Base-by-base conservation (phyloP, 2,888 invertebrate genomes). In the Pinctada fucata region DNA sequence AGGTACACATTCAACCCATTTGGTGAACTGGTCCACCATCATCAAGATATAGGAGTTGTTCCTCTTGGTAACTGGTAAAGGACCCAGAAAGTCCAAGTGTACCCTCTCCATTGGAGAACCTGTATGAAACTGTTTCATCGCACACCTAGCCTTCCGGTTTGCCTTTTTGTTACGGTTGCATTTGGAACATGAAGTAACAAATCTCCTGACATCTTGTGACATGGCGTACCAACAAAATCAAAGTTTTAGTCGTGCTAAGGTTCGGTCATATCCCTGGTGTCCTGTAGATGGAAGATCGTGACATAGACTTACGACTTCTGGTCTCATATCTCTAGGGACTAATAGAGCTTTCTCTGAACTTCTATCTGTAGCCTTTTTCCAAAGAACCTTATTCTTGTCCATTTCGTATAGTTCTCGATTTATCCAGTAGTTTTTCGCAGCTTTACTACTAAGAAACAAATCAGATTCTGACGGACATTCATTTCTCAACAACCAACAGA, bases 71-170 rank as follows among this genome's bases (percentile, higher is more conserved):
- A n/a, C n/a, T n/a, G n/a, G n/a, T n/a, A n/a, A n/a, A n/a, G n/a
- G n/a, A n/a, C n/a, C n/a, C n/a, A n/a, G n/a, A n/a, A n/a, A n/a
- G n/a, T n/a, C n/a, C n/a, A n/a, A n/a, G n/a, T n/a, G n/a, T n/a
- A n/a, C n/a, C n/a, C n/a, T n/a, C n/a, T n/a, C n/a, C n/a, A n/a
- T n/a, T n/a, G n/a, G n/a, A 3, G 63, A 63, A n/a, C 63, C 63
- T 63, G 63, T 16, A 63, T 2, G 63, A 16, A 63, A 63, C 63
- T 2, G 13, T 16, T 63, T 63, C 63, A 63, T 63, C 16, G n/a
- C 63, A 16, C 63, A 63, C 16, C 63, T 63, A 16, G 63, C 63
- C 63, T 63, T 63, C 16, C 63, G 63, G 63, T 63, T 63, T 63
- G 63, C 63, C 16, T 63, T 63, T 16, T 63, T 63, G 16, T 63